These are phyloP conservation scores for Lepetodrilus schrolli DNA, from an alignment of 2,888 invertebrate species.

Conservation along the genomic window DNA sequence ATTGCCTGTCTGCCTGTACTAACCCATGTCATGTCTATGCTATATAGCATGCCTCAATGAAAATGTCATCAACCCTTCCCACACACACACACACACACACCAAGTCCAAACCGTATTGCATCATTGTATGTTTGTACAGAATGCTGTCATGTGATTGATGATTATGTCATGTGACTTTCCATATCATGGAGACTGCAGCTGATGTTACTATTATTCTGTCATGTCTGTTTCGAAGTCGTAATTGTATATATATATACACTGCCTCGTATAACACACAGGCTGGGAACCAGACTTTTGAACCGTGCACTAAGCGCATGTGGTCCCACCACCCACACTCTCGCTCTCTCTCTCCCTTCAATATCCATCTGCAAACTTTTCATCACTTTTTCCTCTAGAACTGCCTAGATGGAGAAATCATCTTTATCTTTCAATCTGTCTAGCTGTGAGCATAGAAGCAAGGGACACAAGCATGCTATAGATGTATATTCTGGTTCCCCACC, in stretches of 20 bases:
- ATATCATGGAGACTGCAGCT: neutral
- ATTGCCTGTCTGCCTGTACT: neutral
- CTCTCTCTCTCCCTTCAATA: neutral
- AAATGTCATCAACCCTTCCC: too few relatives aligned
- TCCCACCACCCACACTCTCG: too few relatives aligned
- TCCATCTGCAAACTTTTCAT: neutral
- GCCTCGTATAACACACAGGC: too few relatives aligned
- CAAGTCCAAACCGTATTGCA: too few relatives aligned
- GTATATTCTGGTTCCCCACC: neutral
- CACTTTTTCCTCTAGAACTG: too few relatives aligned
- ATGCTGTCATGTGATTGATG: neutral
- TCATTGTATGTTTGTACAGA: neutral
- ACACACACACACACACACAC: too few relatives aligned
- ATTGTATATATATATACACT: constrained; percentile 1
- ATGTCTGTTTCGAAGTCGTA: constrained; percentile 26
- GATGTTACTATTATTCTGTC: constrained; percentile 23
- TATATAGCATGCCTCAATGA: too few relatives aligned
- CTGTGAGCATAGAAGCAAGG: too few relatives aligned
- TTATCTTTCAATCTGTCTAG: too few relatives aligned
- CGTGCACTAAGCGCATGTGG: too few relatives aligned
- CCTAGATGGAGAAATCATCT: too few relatives aligned
- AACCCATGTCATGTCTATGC: neutral
- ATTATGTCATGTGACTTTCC: neutral
- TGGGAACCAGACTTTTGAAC: neutral
- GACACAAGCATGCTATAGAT: too few relatives aligned